phyloP scores from a whole-genome alignment of 1,140 invertebrate genomes.

The Drosophila kurseongensis region DNA sequence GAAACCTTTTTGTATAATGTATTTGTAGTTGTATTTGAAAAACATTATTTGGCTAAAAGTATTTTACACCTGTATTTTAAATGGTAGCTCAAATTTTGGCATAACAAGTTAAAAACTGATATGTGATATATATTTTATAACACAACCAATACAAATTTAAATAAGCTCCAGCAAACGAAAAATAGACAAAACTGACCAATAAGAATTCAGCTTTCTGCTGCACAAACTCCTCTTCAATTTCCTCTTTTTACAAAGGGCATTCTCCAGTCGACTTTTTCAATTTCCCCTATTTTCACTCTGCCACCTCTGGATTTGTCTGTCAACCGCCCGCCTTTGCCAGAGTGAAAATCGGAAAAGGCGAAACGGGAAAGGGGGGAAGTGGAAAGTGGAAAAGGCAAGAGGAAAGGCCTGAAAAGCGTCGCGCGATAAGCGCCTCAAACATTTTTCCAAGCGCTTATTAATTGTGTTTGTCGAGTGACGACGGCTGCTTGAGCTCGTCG shows the following conservation, averaged over 20 bases:
- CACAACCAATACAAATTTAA: no score
- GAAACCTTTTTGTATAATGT: no score
- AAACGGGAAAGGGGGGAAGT: neutral
- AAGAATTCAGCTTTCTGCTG: neutral
- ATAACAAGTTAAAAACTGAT: no score
- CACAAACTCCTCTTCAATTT: conserved; percentile 11
- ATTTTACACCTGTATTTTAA: no score
- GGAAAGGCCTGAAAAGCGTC: conserved; percentile 56
- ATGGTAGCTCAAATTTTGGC: no score
- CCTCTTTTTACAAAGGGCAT: conserved; percentile 16
- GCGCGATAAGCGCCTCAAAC: conserved; percentile 73
- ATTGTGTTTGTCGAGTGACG: conserved; percentile 72
- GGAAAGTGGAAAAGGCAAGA: neutral
- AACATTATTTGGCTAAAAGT: neutral
- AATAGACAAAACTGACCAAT: neutral
- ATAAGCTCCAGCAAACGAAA: neutral
- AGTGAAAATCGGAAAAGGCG: neutral
- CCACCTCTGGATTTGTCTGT: conserved; percentile 7
- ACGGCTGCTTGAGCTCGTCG: conserved; percentile 30
- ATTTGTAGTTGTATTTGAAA: neutral
- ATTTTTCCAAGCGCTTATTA: conserved; percentile 74
- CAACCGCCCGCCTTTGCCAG: neutral
- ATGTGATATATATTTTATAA: no score
- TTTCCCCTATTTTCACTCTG: conserved; percentile 3
- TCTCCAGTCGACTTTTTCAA: conserved; percentile 21